Conservation (phyloP, 1,140 invertebrate species). For the Aplysia californica region DNA sequence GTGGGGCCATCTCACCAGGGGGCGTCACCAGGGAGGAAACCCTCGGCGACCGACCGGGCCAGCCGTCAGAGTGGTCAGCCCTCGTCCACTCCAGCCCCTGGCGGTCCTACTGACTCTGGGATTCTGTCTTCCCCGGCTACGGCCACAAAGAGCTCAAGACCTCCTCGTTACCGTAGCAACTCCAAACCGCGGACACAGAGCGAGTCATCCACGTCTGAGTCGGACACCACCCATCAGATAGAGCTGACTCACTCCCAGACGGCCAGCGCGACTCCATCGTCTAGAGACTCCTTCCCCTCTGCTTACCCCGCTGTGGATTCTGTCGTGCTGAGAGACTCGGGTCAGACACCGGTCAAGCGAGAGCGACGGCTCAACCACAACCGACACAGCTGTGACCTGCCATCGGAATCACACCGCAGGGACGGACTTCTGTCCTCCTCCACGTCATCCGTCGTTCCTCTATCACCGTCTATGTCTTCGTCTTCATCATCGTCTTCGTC, state of each 20-base stretch:
- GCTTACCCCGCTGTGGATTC: background rate
- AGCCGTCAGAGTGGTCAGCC: slow-evolving; percentile 27
- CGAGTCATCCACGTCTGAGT: slow-evolving; percentile 58
- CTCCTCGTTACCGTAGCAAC: slow-evolving; percentile 45
- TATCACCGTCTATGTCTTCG: background rate
- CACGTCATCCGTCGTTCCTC: background rate
- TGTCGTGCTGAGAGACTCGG: background rate
- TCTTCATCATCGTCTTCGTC: background rate
- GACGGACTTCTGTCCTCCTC: background rate
- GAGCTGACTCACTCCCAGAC: too few species aligned
- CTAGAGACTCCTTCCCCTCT: slow-evolving; percentile 25
- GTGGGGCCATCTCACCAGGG: too few species aligned
- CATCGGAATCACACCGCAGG: background rate
- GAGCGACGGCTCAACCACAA: slow-evolving; percentile 13
- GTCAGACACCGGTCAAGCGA: background rate
- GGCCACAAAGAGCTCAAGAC: slow-evolving; percentile 18
- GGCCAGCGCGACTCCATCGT: too few species aligned
- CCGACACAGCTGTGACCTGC: background rate
- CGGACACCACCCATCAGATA: slow-evolving; percentile 37
- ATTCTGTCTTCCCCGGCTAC: background rate
- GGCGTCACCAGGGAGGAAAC: too few species aligned
- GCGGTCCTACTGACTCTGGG: too few species aligned
- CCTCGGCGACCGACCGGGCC: slow-evolving; percentile 15
- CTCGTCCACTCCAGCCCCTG: too few species aligned
- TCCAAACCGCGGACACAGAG: slow-evolving; percentile 48